Evolutionary conservation across 2,888 invertebrate species (phyloP).

Genomic region (Sipunculus nudus): DNA sequence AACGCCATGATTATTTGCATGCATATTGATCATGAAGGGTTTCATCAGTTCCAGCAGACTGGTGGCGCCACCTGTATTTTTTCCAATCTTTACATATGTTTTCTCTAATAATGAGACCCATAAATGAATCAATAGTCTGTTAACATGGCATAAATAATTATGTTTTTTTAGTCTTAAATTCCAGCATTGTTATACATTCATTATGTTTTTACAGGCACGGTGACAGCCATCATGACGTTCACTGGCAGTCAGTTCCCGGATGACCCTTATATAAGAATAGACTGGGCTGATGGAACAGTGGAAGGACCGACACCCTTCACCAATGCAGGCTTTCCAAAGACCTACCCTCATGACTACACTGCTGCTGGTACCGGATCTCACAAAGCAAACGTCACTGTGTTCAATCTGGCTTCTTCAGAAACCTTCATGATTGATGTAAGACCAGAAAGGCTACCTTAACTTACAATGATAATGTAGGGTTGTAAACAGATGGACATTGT

Average conservation of each 20-base stretch:
- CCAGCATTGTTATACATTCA: no score
- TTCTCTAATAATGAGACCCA: no score
- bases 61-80: no score
- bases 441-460: neutral
- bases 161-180: no score
- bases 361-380: conserved; percentile 45
- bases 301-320: conserved; percentile 9
- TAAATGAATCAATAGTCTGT: no score
- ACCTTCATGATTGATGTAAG: conserved; percentile 36
- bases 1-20: no score
- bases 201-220: conserved; percentile 15
- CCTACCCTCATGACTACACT: conserved; percentile 34
- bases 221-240: conserved; percentile 21
- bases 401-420: conserved; percentile 46
- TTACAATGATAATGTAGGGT: no score
- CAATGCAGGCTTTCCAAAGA: conserved; percentile 10
- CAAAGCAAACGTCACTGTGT: conserved; percentile 40
- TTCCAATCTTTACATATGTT: no score
- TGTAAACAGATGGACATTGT: no score
- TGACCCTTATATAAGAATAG: conserved; percentile 32
- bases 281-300: conserved; percentile 41
- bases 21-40: no score
- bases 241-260: conserved; percentile 35
- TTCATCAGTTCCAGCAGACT: no score
- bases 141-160: no score